Evolutionary conservation across 2,888 invertebrate genomes (phyloP), one percentile per base, ranked within the genome.

Genomic region (Magallana nippona): DNA sequence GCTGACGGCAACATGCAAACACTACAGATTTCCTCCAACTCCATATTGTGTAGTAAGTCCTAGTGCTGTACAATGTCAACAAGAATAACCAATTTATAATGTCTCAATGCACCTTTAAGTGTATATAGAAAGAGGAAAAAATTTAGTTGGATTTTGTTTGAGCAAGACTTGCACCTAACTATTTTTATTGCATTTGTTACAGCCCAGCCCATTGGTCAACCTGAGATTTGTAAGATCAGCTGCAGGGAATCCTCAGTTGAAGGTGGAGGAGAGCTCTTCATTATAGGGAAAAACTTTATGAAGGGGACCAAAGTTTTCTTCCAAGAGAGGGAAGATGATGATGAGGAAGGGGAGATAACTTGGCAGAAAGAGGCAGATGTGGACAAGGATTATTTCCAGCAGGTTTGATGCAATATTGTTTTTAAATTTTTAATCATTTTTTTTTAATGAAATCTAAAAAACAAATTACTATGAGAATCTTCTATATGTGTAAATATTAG

Each of bases 1-100:
- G 96, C 96, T 13, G 96, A 97, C 92, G 98, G 98, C 3, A 96
- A 95, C 58, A 95, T 95, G 80, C 98, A 98, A 95, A 97, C 97
- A 1, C 89, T 95, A 5, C 94, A 94, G 86, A 89, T 91, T n/a
- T 92, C 93, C 3, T 94, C 94, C 10, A 91, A 91, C 13, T 92
- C 94, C 15, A 95, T 95, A 60, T 90, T 93, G 55, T 95, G 95
- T 88, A 95, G 94, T 95, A 90, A 92, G 94, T 93, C n/a, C n/a
- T 11, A 13, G 55, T 55, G 15, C 44, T 44, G 5, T 44, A 44
- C 44, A 44, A 44, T 44, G 44, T 8, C 44, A 8, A 44, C 3
- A 8, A 44, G 8, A 44, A 8, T 8, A 44, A 44, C 44, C 5
- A 44, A 5, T 44, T 0, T 44, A 44, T 44, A 44, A 44, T 3